A percentile compares a stretch with the other conserved stretches of the same genome.
These are phyloP conservation scores for Opisthograptis luteolata DNA, from an alignment of 2,888 invertebrate genomes.

Conservation along the genomic window DNA sequence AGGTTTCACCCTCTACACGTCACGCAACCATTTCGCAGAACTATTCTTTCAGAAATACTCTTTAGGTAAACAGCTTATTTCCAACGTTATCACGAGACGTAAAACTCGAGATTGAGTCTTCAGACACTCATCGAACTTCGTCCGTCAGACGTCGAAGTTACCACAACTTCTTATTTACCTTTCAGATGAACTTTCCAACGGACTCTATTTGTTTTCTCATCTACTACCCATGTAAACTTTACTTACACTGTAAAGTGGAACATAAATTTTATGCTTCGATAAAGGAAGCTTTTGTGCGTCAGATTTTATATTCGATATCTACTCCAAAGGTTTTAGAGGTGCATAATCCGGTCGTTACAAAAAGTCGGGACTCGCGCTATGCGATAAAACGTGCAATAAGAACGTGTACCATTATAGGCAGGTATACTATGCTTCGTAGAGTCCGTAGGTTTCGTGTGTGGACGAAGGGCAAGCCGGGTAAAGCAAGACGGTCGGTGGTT, in stretches of 20 bases:
- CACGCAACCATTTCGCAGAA: conserved; percentile 70
- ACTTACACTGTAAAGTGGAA: conserved; percentile 21
- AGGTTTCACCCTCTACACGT: conserved; percentile 57
- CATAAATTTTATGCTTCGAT: conserved; percentile 40
- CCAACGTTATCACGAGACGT: not conserved
- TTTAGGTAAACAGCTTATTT: conserved; percentile 3
- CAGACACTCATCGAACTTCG: conserved; percentile 52
- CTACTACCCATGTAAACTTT: conserved; percentile 34
- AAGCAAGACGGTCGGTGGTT: conserved; percentile 40
- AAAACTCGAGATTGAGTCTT: conserved; percentile 44
- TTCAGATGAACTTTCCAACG: conserved; percentile 43
- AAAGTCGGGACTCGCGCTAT: conserved; percentile 57
- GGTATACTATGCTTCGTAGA: conserved; percentile 35
- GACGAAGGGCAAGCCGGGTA: conserved; percentile 46
- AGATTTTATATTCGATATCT: conserved; percentile 48
- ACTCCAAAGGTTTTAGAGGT: conserved; percentile 61
- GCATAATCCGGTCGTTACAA: conserved; percentile 63
- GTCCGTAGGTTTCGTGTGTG: conserved; percentile 43
- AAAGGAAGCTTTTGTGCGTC: conserved; percentile 41
- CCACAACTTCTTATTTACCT: conserved; percentile 55
- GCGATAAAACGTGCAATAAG: conserved; percentile 70
- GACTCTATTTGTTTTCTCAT: conserved; percentile 39
- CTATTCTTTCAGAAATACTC: conserved; percentile 25
- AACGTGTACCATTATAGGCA: conserved; percentile 42
- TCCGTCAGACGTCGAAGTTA: conserved; percentile 32